These are phyloP conservation scores for Cryptoleucopteryx plumbea DNA, from an alignment of 2,113 vertebrate genomes.

Conservation along the genomic window DNA sequence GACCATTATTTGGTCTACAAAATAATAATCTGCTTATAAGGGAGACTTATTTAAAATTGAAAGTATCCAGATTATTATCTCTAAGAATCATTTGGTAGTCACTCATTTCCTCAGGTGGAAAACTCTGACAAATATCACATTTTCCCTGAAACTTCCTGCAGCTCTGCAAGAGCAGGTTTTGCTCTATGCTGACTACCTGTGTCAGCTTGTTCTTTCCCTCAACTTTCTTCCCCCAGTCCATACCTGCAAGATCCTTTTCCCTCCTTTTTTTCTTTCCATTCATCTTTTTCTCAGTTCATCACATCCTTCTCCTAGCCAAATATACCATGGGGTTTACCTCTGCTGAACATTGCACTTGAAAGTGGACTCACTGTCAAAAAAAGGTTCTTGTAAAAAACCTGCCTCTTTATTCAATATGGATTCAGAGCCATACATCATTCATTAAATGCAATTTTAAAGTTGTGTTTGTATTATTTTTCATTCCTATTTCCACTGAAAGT, in stretches of 20 bases:
- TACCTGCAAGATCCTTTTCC: neutral
- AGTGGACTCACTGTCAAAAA: neutral
- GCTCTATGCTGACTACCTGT: neutral
- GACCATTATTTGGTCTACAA: neutral
- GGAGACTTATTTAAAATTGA: neutral
- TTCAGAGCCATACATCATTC: neutral
- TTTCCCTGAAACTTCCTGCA: neutral
- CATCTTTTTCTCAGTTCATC: neutral
- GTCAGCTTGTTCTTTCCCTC: neutral
- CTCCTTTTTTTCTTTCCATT: neutral
- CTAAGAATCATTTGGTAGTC: neutral
- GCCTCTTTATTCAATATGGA: neutral
- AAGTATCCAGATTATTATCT: neutral
- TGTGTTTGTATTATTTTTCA: neutral
- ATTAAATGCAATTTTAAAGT: neutral
- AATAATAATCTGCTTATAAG: neutral
- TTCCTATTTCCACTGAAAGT: neutral
- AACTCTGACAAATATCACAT: neutral
- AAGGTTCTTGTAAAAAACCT: neutral
- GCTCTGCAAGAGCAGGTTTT: neutral
- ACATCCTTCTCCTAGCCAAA: neutral
- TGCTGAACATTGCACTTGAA: neutral
- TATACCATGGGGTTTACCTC: neutral
- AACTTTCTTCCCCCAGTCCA: neutral
- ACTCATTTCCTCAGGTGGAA: neutral